phyloP scores from a whole-genome alignment of 2,888 invertebrate genomes.

The Palloptera scutellata region DNA sequence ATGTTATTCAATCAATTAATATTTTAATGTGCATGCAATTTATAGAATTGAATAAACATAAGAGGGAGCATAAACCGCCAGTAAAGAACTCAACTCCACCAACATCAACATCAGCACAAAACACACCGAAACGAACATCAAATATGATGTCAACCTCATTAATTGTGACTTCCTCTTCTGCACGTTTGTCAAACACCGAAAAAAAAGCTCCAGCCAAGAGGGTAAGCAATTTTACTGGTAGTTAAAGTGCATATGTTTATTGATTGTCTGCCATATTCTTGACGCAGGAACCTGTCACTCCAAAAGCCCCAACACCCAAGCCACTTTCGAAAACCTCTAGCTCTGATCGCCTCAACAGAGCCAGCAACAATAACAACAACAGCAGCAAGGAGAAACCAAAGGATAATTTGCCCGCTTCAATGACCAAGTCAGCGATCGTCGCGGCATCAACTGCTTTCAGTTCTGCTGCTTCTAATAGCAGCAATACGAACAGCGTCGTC shows the following conservation, averaged over 20 bases:
- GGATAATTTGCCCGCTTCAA: slow-evolving; percentile 41
- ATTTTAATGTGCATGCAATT: slow-evolving; percentile 21
- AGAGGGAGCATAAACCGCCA: slow-evolving; percentile 66
- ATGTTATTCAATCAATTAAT: neutral
- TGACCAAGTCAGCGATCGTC: slow-evolving; percentile 53
- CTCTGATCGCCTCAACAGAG: slow-evolving; percentile 46
- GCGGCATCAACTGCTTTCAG: slow-evolving; percentile 26
- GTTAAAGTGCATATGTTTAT: too few species aligned
- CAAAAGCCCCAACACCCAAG: slow-evolving; percentile 52
- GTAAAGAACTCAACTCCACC: slow-evolving; percentile 57
- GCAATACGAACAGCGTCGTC: slow-evolving; percentile 27
- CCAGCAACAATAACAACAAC: slow-evolving; percentile 40
- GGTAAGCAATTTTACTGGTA: slow-evolving; percentile 42
- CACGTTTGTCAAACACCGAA: slow-evolving; percentile 58
- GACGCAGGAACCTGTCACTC: slow-evolving; percentile 48
- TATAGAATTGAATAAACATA: slow-evolving; percentile 60
- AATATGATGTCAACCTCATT: slow-evolving; percentile 61
- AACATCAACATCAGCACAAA: slow-evolving; percentile 58
- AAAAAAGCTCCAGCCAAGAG: slow-evolving; percentile 59
- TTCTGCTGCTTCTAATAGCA: slow-evolving; percentile 34
- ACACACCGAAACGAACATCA: slow-evolving; percentile 64
- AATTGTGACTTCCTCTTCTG: slow-evolving; percentile 57
- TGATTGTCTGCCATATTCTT: neutral
- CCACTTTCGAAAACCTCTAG: slow-evolving; percentile 47
- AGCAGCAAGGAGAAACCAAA: slow-evolving; percentile 41